phyloP scores from a whole-genome alignment of 53 echinoderm and acorn worm species.

The Patiria pectinifera region DNA sequence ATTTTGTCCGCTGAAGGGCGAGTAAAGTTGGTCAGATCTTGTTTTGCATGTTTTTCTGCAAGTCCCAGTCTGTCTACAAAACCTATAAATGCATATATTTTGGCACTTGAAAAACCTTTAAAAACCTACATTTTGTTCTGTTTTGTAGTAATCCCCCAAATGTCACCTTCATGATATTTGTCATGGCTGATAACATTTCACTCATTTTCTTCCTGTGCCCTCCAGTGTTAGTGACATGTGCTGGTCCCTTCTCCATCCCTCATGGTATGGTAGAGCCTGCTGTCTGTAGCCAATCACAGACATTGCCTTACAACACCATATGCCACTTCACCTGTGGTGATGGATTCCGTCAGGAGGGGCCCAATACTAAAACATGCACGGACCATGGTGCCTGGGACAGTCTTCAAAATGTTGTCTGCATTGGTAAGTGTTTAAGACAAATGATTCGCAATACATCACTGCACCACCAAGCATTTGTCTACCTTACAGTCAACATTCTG shows the following conservation, averaged over 20 bases:
- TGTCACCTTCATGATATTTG: too few species aligned
- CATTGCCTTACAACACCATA: conserved; percentile 50
- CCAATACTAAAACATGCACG: conserved; percentile 53
- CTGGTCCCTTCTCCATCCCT: conserved; percentile 46
- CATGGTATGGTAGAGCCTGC: conserved; percentile 62
- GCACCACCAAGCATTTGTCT: background rate
- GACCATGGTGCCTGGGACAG: conserved; percentile 65
- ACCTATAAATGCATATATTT: too few species aligned
- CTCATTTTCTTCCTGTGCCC: background rate
- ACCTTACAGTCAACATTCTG: too few species aligned
- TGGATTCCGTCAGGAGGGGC: conserved; percentile 73
- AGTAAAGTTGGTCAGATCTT: too few species aligned
- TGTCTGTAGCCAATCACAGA: conserved; percentile 40
- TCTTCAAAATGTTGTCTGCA: background rate
- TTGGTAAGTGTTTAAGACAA: conserved; percentile 16
- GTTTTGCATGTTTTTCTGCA: too few species aligned
- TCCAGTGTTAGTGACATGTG: conserved; percentile 70
- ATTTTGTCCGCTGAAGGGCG: too few species aligned
- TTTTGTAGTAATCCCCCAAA: too few species aligned
- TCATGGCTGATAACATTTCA: background rate
- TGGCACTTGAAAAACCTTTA: too few species aligned
- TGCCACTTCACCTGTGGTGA: conserved; percentile 62
- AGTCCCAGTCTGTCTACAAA: too few species aligned
- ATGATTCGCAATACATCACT: background rate
- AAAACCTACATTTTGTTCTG: too few species aligned